phyloP scores from a whole-genome alignment of 1,140 invertebrate genomes.

The Diorhabda sublineata region DNA sequence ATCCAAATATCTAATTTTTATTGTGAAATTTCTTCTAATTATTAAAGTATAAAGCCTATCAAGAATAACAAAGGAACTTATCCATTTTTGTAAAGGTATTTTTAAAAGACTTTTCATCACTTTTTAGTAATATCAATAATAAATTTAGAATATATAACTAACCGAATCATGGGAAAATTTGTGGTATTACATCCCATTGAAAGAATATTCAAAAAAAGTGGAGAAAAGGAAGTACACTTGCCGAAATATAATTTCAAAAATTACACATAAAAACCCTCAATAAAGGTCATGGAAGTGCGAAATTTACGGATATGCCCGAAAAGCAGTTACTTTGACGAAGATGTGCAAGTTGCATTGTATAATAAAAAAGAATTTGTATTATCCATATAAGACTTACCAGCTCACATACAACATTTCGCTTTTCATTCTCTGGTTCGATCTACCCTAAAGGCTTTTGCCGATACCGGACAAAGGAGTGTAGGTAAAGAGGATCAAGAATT shows the following conservation, averaged over 20 bases:
- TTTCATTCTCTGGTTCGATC: slow-evolving; percentile 8
- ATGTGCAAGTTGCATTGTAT: slow-evolving; percentile 9
- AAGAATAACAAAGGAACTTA: too few relatives aligned
- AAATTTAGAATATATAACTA: too few relatives aligned
- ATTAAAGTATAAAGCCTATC: too few relatives aligned
- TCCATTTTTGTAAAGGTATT: too few relatives aligned
- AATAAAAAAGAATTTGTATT: slow-evolving; percentile 3
- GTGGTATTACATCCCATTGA: too few relatives aligned
- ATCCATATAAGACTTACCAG: neutral
- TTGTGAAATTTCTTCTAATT: too few relatives aligned
- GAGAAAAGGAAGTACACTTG: too few relatives aligned
- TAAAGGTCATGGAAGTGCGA: neutral
- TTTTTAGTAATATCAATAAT: too few relatives aligned
- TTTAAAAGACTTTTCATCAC: too few relatives aligned
- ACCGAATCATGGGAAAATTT: too few relatives aligned
- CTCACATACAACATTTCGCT: neutral
- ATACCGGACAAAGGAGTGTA: slow-evolving; percentile 5
- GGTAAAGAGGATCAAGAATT: neutral
- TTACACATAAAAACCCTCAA: slow-evolving; percentile 1
- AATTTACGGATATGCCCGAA: slow-evolving; percentile 8
- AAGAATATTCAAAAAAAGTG: too few relatives aligned
- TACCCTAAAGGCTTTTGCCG: neutral
- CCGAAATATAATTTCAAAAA: neutral
- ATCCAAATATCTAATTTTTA: too few relatives aligned
- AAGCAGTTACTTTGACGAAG: slow-evolving; percentile 6